Evolutionary conservation across 1,140 invertebrate species (phyloP).

Genomic region (Panonychus citri): DNA sequence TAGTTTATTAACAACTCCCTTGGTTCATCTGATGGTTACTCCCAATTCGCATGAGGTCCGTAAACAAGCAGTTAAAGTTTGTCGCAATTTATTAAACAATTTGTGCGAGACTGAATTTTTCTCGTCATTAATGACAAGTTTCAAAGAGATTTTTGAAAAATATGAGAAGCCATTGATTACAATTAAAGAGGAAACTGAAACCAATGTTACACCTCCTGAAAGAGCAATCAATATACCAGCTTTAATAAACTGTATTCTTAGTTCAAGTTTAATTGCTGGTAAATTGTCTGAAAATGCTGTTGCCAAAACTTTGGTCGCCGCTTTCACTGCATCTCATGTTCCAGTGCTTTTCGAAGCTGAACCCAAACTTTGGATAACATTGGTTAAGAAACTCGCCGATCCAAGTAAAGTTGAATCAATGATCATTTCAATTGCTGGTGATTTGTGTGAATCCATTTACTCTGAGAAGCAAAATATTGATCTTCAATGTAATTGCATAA

Average conservation of each 20-base stretch:
- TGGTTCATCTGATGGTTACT: not conserved
- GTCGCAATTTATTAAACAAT: not conserved
- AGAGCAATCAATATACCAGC: not conserved
- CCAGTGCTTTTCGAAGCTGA: not conserved
- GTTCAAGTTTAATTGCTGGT: not conserved
- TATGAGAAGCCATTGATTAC: not conserved
- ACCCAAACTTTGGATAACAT: constrained; percentile 3
- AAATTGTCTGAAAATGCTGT: not conserved
- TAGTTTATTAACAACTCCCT: not conserved
- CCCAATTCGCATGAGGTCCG: not conserved
- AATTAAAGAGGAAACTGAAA: not conserved
- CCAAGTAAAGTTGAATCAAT: not conserved
- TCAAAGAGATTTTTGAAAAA: not conserved
- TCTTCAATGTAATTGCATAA: not conserved
- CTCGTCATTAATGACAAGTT: not conserved
- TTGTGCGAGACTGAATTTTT: not conserved
- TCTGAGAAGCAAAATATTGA: not conserved
- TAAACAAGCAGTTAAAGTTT: not conserved
- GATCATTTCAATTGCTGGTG: not conserved
- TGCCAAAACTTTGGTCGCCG: not conserved
- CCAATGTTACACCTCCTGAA: not conserved
- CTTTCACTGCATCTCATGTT: not conserved
- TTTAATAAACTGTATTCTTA: not conserved
- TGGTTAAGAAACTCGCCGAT: not conserved
- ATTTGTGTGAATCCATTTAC: not conserved